Conservation (phyloP, 2,797 vertebrate species). For the Steatocranus sp. region DNA sequence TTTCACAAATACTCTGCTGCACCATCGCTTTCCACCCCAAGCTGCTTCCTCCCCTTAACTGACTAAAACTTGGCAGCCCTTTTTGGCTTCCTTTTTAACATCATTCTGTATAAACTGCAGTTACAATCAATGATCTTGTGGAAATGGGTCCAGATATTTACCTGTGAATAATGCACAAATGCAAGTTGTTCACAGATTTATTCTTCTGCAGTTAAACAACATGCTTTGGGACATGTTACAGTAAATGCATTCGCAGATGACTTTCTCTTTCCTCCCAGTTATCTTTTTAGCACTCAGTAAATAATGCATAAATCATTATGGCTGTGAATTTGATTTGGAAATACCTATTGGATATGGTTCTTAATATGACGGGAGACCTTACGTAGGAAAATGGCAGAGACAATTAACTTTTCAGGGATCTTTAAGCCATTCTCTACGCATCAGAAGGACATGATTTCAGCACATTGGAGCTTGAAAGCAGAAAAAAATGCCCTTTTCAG, state of each 20-base stretch:
- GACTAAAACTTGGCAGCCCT: background rate
- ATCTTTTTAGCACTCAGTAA: background rate
- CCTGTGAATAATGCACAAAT: background rate
- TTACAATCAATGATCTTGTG: background rate
- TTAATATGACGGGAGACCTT: background rate
- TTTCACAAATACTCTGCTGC: background rate
- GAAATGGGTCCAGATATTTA: background rate
- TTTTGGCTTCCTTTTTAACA: background rate
- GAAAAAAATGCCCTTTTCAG: conserved; percentile 17
- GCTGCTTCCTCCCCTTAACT: background rate
- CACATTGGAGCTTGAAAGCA: background rate
- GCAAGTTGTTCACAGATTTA: background rate
- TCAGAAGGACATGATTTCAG: background rate
- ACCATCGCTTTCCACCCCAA: background rate
- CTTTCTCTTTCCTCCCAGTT: background rate
- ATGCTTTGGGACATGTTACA: background rate
- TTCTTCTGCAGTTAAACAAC: background rate
- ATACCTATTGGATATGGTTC: background rate
- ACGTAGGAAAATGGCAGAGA: background rate
- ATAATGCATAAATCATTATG: background rate
- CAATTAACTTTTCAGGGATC: background rate
- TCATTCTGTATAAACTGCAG: background rate
- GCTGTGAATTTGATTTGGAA: background rate
- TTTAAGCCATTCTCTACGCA: background rate
- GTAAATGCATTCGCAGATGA: background rate